A percentile compares a stretch with the other conserved stretches of the same genome.
Conservation (phyloP, 1,140 invertebrate species). For the Anoplophora glabripennis region DNA sequence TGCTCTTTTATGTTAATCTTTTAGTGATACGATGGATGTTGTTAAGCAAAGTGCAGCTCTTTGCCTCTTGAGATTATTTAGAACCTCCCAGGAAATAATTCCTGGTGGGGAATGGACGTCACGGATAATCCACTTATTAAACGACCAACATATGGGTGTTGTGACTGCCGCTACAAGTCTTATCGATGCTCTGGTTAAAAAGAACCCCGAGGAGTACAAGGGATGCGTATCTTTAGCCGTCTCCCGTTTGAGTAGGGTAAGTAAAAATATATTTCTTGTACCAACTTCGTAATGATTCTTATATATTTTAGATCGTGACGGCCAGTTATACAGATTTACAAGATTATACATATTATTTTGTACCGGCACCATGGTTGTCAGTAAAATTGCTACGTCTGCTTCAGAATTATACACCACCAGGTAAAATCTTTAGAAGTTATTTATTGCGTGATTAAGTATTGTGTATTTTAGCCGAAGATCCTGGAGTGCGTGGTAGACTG, state of each 20-base stretch:
- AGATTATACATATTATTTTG: constrained; percentile 99
- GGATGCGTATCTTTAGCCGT: constrained; percentile 98
- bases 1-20: no score
- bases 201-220: constrained; percentile 99
- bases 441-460: not conserved
- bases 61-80: constrained; percentile 88
- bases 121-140: constrained; percentile 96
- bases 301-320: constrained; percentile 80
- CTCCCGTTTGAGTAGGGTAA: constrained; percentile 88
- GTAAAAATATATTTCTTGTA: constrained; percentile 24
- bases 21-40: constrained; percentile 97
- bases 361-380: constrained; percentile 98
- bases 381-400: constrained; percentile 95
- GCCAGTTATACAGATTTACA: constrained; percentile 97
- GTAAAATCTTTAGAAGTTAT: constrained; percentile 49
- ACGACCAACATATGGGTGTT: constrained; percentile 99
- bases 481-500: constrained; percentile 88
- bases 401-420: constrained; percentile 97
- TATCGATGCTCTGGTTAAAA: constrained; percentile 97
- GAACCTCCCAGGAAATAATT: constrained; percentile 92
- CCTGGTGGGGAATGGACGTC: constrained; percentile 98
- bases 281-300: not conserved
- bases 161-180: constrained; percentile 97
- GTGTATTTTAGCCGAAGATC: constrained; percentile 70
- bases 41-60: constrained; percentile 99